A percentile compares a stretch with the other conserved stretches of the same genome.
These are phyloP conservation scores for Odontocerum albicorne DNA, from an alignment of 2,888 invertebrate species.

Conservation along the genomic window DNA sequence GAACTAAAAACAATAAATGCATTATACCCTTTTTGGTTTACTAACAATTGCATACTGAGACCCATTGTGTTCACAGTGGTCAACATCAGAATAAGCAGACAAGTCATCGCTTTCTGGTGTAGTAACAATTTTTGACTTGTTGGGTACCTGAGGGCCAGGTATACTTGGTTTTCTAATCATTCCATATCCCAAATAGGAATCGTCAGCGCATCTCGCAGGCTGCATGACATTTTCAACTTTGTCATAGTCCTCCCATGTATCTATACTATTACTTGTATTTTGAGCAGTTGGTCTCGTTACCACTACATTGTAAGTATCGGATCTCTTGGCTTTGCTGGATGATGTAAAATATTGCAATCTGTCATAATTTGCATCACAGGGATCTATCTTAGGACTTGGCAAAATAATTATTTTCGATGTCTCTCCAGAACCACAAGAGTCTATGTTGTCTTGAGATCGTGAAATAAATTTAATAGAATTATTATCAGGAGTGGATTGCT, in stretches of 20 bases:
- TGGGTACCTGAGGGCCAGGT: conserved; percentile 57
- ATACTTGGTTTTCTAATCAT: conserved; percentile 69
- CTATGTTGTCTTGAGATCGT: conserved; percentile 55
- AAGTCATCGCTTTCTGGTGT: conserved; percentile 50
- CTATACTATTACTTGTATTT: conserved; percentile 45
- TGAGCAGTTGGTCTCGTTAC: conserved; percentile 60
- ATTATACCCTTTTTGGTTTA: conserved; percentile 80
- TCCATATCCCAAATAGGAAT: conserved; percentile 80
- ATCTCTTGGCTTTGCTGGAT: conserved; percentile 67
- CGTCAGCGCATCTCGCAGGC: conserved; percentile 73
- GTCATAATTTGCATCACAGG: conserved; percentile 70
- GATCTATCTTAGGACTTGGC: conserved; percentile 52
- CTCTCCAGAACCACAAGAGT: conserved; percentile 49
- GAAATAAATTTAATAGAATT: conserved; percentile 56
- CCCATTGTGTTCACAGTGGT: conserved; percentile 73
- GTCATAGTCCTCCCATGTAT: conserved; percentile 75
- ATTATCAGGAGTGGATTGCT: conserved; percentile 51
- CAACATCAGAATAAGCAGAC: conserved; percentile 50
- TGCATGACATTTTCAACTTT: conserved; percentile 71
- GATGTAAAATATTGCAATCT: conserved; percentile 80
- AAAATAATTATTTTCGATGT: conserved; percentile 59
- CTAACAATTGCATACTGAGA: conserved; percentile 82
- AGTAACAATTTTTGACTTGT: conserved; percentile 52
- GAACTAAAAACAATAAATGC: neutral
- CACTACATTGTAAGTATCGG: conserved; percentile 71